Conservation (phyloP, 2,113 vertebrate species). For the Pyrgilauda ruficollis region DNA sequence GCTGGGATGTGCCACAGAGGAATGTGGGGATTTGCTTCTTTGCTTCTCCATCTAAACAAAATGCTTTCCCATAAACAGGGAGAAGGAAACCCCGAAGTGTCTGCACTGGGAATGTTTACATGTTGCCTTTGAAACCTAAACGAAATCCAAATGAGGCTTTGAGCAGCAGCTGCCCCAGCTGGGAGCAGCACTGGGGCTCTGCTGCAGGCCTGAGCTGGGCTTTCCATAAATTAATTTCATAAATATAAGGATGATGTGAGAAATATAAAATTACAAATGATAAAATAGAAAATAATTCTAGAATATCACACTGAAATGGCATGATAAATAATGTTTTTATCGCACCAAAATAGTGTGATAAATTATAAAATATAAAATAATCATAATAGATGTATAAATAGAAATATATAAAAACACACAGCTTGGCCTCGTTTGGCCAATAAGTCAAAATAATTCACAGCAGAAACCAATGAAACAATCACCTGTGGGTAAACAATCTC, state of each 20-base stretch:
- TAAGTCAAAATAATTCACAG: too few relatives aligned
- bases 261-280: neutral
- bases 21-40: slow-evolving; percentile 7
- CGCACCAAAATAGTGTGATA: too few relatives aligned
- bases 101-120: slow-evolving; percentile 58
- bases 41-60: slow-evolving; percentile 47
- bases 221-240: neutral
- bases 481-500: too few relatives aligned
- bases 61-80: slow-evolving; percentile 49
- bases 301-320: too few relatives aligned
- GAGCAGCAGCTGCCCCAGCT: neutral
- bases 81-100: slow-evolving; percentile 45
- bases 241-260: neutral
- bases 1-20: neutral
- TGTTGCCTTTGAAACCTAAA: slow-evolving; percentile 21
- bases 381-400: too few relatives aligned
- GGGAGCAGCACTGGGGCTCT: neutral
- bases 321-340: too few relatives aligned
- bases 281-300: neutral
- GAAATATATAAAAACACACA: too few relatives aligned
- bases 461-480: too few relatives aligned
- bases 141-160: neutral
- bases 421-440: too few relatives aligned
- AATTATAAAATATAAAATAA: too few relatives aligned
- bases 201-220: neutral